Base-by-base conservation (phyloP, 1,140 invertebrate species). In the Gonatopus flavifemur region DNA sequence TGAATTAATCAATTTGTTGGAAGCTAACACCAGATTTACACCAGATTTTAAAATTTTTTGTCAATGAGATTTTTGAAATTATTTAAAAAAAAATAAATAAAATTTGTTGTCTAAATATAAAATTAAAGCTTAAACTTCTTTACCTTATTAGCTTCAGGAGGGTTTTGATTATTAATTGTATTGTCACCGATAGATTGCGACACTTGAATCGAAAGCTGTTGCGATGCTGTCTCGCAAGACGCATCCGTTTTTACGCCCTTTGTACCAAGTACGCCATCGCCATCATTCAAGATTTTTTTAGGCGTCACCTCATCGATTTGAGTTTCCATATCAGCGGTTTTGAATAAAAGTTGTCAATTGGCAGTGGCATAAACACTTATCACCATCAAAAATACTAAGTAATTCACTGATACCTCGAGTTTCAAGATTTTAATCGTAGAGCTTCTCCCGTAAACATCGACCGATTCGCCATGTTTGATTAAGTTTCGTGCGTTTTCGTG, bases 381-480 rank as follows among this genome's bases (percentile, higher is more conserved):
- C 61, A 64, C 56, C 62, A 31, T 59, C 57, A 55, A 55, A 53
- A 58, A 46, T 47, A 62, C 54, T 48, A 40, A 31, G 49, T 52
- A 42, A 58, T 42, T 20, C 46, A 66, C 50, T 47, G 16, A 35
- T 43, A 53, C 32, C 38, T 40, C 53, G 22, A 35, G 25, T 52
- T 35, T 35, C 37, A 40, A 44, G 40, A 51, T 63, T 58, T 55
- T 45, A 69, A 52, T 62, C 62, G 62, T 72, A 68, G 67, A 58
- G 66, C 55, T 58, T 57, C 51, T 59, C n/a, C 66, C 61, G 68
- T 70, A 70, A 69, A 70, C 67, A 65, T 66, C 69, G 64, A 70
- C 68, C 68, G 64, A 72, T 64, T 70, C 71, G 74, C 74, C 74
- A 74, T 76, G 69, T 74, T 76, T 71, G 68, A 72, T 69, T 69